Percentiles rank a stretch among this genome's conserved stretches.
Evolutionary conservation across 2,888 invertebrate genomes (phyloP).

Genomic region (Hydroisotoma schaefferi): DNA sequence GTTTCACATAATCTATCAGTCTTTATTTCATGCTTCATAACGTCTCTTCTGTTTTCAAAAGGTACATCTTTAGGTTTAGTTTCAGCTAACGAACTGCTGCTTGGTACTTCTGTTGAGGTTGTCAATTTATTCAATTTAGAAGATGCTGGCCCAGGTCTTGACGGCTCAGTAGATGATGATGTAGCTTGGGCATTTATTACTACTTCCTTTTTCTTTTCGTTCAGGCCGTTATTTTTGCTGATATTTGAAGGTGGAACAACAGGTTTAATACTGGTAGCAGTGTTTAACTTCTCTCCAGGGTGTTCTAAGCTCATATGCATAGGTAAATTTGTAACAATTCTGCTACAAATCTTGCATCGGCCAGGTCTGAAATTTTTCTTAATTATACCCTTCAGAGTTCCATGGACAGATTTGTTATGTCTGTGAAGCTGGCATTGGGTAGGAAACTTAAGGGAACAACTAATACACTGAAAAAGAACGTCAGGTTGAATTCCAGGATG

Average conservation of each 20-base stretch:
- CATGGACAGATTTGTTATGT: too few relatives aligned
- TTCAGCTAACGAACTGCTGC: background rate
- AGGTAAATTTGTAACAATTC: conserved; percentile 7
- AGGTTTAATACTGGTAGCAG: background rate
- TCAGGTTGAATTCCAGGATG: too few relatives aligned
- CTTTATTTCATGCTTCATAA: too few relatives aligned
- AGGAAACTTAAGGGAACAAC: too few relatives aligned
- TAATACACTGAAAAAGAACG: too few relatives aligned
- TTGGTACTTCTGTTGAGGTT: background rate
- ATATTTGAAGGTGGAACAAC: background rate
- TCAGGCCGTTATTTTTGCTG: background rate
- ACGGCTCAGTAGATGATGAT: too few relatives aligned
- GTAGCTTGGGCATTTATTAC: too few relatives aligned
- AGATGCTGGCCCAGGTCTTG: background rate
- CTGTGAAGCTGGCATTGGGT: too few relatives aligned
- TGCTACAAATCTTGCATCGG: conserved; percentile 6
- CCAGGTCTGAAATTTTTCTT: background rate
- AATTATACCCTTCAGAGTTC: background rate
- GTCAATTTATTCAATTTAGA: background rate
- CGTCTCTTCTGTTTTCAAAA: background rate
- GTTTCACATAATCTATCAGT: background rate
- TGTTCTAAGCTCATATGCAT: background rate
- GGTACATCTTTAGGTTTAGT: background rate
- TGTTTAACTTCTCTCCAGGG: background rate
- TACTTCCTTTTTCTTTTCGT: background rate